Conservation (phyloP, 2,888 invertebrate species). For the Clistopyga incitator region DNA sequence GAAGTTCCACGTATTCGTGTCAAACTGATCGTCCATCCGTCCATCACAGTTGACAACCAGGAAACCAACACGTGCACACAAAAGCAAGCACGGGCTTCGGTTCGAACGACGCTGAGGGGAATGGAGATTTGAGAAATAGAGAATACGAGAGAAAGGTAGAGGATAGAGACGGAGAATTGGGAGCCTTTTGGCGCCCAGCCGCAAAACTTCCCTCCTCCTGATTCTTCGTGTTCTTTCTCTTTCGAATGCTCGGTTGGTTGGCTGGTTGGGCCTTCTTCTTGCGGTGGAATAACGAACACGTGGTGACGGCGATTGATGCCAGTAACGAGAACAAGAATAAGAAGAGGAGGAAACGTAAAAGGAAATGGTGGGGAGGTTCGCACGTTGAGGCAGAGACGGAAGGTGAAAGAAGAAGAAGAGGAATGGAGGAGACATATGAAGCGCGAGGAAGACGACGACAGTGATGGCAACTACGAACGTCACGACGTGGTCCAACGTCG, state of each 20-base stretch:
- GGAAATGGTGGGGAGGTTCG: conserved; percentile 30
- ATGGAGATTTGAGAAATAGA: conserved; percentile 34
- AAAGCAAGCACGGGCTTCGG: conserved; percentile 15
- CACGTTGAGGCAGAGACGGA: conserved; percentile 22
- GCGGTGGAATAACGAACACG: conserved; percentile 60
- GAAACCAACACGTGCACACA: conserved; percentile 53
- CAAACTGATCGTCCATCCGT: conserved; percentile 51
- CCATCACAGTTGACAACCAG: conserved; percentile 68
- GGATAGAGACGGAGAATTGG: conserved; percentile 27
- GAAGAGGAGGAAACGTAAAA: conserved; percentile 22
- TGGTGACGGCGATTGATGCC: conserved; percentile 38
- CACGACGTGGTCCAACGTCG: conserved; percentile 53
- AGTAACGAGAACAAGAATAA: conserved; percentile 37
- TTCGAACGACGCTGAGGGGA: conserved; percentile 5
- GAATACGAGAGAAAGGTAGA: conserved; percentile 45
- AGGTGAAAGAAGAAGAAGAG: conserved; percentile 10
- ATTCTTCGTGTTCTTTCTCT: conserved; percentile 23
- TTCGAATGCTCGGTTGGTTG: conserved; percentile 20
- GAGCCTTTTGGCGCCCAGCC: conserved; percentile 54
- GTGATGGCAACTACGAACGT: conserved; percentile 63
- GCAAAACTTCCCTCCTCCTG: conserved; percentile 10
- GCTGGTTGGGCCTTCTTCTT: conserved; percentile 26
- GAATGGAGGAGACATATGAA: conserved; percentile 14
- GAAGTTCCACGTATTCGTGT: conserved; percentile 28
- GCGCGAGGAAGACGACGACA: conserved; percentile 44